Evolutionary conservation across 2,797 vertebrate genomes (phyloP).

Genomic region (Oryzias dopingdopingensis): DNA sequence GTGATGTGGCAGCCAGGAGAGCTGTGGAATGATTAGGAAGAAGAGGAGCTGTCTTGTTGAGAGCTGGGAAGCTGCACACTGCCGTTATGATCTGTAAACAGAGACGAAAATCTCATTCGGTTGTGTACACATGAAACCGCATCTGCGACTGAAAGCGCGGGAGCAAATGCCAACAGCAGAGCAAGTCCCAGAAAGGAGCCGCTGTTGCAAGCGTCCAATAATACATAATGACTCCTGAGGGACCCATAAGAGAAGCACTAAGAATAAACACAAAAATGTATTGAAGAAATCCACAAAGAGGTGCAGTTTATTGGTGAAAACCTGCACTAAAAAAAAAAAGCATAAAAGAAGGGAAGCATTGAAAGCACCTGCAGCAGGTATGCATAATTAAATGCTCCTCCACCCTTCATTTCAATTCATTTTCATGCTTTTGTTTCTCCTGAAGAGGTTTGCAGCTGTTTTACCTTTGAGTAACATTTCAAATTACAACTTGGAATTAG

Average conservation of each 20-base stretch:
- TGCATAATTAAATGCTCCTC: constrained; percentile 34
- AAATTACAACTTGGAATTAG: constrained; percentile 62
- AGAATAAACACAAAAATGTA: background rate
- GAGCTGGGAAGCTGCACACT: constrained; percentile 2
- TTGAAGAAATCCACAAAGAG: too few relatives aligned
- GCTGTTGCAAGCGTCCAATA: constrained; percentile 22
- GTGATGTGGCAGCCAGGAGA: constrained; percentile 13
- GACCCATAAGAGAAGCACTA: constrained; percentile 2
- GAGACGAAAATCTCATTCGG: constrained; percentile 15
- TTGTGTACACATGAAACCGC: constrained; percentile 29
- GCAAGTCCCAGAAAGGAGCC: constrained; percentile 27
- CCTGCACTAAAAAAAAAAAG: background rate
- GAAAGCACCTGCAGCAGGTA: constrained; percentile 7
- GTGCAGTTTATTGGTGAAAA: too few relatives aligned
- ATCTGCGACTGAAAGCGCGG: background rate
- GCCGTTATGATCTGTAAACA: constrained; percentile 11
- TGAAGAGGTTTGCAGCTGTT: constrained; percentile 31
- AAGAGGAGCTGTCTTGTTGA: constrained; percentile 20
- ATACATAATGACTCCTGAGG: constrained; percentile 13
- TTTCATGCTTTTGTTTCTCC: constrained; percentile 21
- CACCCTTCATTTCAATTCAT: constrained; percentile 4
- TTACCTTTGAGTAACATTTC: constrained; percentile 42
- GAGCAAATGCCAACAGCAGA: constrained; percentile 38
- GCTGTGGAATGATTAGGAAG: constrained; percentile 13
- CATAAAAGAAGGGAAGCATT: background rate